These are phyloP conservation scores for Aspiorhynchus laticeps DNA, from an alignment of 2,113 vertebrate genomes.

Conservation along the genomic window DNA sequence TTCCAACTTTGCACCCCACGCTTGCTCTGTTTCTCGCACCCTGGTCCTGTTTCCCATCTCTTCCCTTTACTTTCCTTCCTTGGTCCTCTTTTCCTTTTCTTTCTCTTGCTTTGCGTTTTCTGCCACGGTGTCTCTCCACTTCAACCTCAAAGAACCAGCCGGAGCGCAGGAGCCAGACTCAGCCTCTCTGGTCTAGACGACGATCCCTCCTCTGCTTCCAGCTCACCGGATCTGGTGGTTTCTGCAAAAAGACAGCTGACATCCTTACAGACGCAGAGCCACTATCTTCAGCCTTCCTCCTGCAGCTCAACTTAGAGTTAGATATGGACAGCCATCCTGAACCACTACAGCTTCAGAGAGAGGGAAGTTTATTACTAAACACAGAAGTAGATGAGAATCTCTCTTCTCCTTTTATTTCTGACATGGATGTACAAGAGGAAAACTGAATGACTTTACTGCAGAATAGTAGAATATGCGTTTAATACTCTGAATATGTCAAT, in stretches of 20 bases:
- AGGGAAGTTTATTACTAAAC: neutral
- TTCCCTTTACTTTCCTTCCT: neutral
- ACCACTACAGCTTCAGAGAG: neutral
- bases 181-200: neutral
- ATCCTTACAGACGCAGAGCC: neutral
- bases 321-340: slow-evolving; percentile 16
- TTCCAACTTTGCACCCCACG: neutral
- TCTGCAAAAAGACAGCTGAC: neutral
- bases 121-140: neutral
- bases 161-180: neutral
- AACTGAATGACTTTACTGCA: neutral
- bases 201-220: slow-evolving; percentile 15
- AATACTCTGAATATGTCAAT: neutral
- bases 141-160: neutral
- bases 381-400: neutral
- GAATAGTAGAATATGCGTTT: neutral
- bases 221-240: neutral
- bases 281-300: slow-evolving; percentile 5
- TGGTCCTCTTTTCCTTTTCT: neutral
- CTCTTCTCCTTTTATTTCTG: neutral
- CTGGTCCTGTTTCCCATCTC: neutral
- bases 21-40: neutral
- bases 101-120: neutral
- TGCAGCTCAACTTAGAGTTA: slow-evolving; percentile 27
- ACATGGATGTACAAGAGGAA: slow-evolving; percentile 17